Evolutionary conservation across 2,797 vertebrate species (phyloP).

Genomic region (Pangasius djambal): DNA sequence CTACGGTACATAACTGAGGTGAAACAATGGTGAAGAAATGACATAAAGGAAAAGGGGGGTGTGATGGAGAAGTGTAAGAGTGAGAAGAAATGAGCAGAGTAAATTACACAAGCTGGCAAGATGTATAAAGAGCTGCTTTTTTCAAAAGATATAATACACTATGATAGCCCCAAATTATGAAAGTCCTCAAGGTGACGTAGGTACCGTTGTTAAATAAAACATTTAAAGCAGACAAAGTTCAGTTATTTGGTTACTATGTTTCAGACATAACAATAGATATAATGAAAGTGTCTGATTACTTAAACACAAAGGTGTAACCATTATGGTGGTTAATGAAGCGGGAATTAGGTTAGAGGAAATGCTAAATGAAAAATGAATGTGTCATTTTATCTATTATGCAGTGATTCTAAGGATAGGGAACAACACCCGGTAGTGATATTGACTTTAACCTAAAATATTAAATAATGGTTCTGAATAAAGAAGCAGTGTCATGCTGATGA

Average conservation of each 20-base stretch:
- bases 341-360: background rate
- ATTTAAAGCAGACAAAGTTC: background rate
- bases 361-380: slow-evolving; percentile 37
- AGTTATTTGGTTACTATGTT: background rate
- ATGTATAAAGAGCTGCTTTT: background rate
- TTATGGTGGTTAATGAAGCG: slow-evolving; percentile 60
- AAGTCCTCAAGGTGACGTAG: background rate
- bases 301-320: background rate
- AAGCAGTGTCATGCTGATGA: background rate
- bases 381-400: background rate
- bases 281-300: slow-evolving; percentile 54
- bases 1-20: background rate
- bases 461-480: background rate
- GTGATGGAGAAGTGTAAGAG: background rate
- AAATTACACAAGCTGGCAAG: background rate
- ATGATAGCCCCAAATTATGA: background rate
- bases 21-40: background rate
- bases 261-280: background rate
- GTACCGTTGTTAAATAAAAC: background rate
- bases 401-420: background rate
- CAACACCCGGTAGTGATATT: background rate
- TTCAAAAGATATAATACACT: background rate
- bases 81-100: no score
- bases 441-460: background rate
- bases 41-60: background rate